A percentile compares a stretch with the other conserved stretches of the same genome.
phyloP scores from a whole-genome alignment of 2,888 invertebrate genomes.

The Atherix ibis region DNA sequence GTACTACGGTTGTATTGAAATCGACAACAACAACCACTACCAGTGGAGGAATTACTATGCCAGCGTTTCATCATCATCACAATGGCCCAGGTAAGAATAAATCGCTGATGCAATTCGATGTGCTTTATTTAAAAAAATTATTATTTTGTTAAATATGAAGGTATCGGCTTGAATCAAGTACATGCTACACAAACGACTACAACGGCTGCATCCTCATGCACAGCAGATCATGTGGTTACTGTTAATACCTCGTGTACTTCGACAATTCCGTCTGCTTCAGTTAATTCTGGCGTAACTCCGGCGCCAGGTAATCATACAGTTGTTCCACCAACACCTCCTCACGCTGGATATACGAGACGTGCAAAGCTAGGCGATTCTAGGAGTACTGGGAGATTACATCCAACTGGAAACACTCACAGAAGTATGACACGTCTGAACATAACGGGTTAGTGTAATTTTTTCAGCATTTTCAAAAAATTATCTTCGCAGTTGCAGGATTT shows the following conservation, averaged over 20 bases:
- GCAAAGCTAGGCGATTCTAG: slow-evolving; percentile 58
- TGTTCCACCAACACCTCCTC: slow-evolving; percentile 25
- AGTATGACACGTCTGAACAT: slow-evolving; percentile 67
- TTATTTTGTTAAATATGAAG: too few species aligned
- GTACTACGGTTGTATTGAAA: slow-evolving; percentile 3
- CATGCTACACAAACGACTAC: slow-evolving; percentile 8
- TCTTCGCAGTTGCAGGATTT: too few species aligned
- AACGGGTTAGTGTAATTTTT: slow-evolving; percentile 34
- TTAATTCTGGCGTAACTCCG: slow-evolving; percentile 4
- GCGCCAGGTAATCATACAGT: slow-evolving; percentile 3
- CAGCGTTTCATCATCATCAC: too few species aligned
- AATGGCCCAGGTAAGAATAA: too few species aligned
- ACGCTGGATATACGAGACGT: slow-evolving; percentile 38
- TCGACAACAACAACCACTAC: slow-evolving; percentile 17
- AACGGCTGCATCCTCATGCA: slow-evolving; percentile 1
- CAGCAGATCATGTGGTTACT: slow-evolving; percentile 10
- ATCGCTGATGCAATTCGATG: too few species aligned
- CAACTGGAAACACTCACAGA: slow-evolving; percentile 54
- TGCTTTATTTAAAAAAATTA: too few species aligned
- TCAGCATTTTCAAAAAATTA: too few species aligned
- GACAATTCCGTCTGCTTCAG: slow-evolving; percentile 5
- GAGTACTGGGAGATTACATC: slow-evolving; percentile 57
- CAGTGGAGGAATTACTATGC: too few species aligned
- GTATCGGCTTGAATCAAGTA: too few species aligned
- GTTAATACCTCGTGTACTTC: slow-evolving; percentile 11